Evolutionary conservation across 2,113 vertebrate species (phyloP).

Genomic region (Rhizomys pruinosus): DNA sequence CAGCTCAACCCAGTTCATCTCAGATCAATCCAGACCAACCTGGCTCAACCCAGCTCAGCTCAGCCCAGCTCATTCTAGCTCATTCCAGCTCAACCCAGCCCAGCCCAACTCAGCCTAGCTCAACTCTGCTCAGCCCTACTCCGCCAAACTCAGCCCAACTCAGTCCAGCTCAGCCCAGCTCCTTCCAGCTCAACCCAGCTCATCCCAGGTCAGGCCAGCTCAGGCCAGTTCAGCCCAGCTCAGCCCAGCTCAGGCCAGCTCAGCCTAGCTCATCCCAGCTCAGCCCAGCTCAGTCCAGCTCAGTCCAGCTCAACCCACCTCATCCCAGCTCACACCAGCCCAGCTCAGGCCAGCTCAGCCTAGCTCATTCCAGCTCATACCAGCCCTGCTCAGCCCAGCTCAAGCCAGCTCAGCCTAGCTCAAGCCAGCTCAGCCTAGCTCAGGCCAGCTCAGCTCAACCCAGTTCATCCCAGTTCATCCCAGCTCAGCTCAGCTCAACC

Average conservation of each 20-base stretch:
- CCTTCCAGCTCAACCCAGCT: rapidly evolving
- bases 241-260: not conserved
- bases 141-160: not conserved
- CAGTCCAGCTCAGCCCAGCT: rapidly evolving
- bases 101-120: rapidly evolving
- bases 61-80: not conserved
- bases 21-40: not conserved
- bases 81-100: not conserved
- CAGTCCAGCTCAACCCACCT: rapidly evolving
- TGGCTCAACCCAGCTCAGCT: rapidly evolving
- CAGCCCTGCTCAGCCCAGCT: not conserved
- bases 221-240: not conserved
- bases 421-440: not conserved
- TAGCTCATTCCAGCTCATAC: no score
- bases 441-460: rapidly evolving
- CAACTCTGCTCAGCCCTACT: rapidly evolving
- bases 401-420: not conserved
- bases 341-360: not conserved
- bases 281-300: no score
- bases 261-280: not conserved
- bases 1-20: no score
- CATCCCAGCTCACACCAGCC: not conserved
- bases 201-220: not conserved
- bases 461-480: rapidly evolving
- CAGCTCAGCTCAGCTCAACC: rapidly evolving